These are phyloP conservation scores for Lycia hirtaria DNA, from an alignment of 2,888 invertebrate species.

Conservation along the genomic window DNA sequence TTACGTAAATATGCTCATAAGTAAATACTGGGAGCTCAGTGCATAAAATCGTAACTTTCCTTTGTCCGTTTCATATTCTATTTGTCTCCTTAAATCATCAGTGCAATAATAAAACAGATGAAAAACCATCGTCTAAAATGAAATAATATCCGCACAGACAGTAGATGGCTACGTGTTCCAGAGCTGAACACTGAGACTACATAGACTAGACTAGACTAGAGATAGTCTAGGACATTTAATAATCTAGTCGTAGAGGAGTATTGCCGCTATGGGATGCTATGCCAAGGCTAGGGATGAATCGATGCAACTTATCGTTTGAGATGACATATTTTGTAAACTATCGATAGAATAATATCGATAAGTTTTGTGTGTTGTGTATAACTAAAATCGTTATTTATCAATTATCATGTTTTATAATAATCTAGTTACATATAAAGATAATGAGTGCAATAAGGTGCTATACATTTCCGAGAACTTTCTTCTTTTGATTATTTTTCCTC, in stretches of 20 bases:
- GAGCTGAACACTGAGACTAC: neutral
- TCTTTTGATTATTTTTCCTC: no score
- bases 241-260: conserved; percentile 39
- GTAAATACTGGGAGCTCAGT: no score
- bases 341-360: no score
- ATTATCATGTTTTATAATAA: no score
- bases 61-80: neutral
- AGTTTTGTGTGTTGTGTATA: no score
- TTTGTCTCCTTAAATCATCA: neutral
- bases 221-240: conserved; percentile 36
- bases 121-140: neutral
- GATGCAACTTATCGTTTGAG: conserved; percentile 6
- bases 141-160: neutral
- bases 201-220: conserved; percentile 2
- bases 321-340: neutral
- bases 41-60: no score
- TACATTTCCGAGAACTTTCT: no score
- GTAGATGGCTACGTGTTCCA: neutral
- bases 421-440: no score
- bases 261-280: conserved; percentile 39
- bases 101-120: neutral
- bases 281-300: conserved; percentile 13
- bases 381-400: no score
- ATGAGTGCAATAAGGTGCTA: no score
- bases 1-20: no score